These are phyloP conservation scores for Rhynchopsitta pachyrhyncha DNA, from an alignment of 2,113 vertebrate species.

Conservation along the genomic window DNA sequence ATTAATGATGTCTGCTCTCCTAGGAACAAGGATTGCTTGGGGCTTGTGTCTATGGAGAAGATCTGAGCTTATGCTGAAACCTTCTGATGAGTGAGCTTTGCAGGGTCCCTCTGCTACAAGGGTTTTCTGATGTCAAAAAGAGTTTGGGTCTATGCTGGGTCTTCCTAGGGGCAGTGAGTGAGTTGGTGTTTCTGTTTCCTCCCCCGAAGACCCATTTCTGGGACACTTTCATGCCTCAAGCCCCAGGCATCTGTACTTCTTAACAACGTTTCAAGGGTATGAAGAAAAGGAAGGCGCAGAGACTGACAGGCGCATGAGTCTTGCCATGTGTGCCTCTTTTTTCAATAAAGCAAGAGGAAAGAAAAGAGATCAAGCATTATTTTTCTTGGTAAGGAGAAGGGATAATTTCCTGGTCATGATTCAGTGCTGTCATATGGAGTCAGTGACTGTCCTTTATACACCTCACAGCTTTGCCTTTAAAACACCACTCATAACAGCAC, in stretches of 20 bases:
- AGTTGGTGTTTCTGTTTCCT: not conserved
- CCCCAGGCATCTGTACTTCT: not conserved
- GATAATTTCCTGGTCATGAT: constrained; percentile 24
- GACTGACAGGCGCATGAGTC: accelerated
- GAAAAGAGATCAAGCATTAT: not conserved
- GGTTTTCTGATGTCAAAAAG: not conserved
- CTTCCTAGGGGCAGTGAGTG: not conserved
- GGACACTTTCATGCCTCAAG: not conserved
- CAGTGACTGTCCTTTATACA: not conserved
- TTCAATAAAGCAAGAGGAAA: not conserved
- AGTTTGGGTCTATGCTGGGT: not conserved
- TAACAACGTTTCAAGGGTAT: not conserved
- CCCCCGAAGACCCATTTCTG: not conserved
- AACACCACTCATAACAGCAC: not conserved
- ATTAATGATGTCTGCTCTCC: not conserved
- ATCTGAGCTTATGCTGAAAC: not conserved
- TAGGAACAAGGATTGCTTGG: not conserved
- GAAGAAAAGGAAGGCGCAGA: not conserved
- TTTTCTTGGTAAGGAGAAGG: not conserved
- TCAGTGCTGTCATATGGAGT: not conserved
- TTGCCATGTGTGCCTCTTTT: not conserved
- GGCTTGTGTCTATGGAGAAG: not conserved
- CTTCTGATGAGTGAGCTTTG: not conserved
- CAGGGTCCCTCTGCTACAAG: not conserved
- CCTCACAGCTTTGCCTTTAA: not conserved